Conservation (phyloP, 2,888 invertebrate genomes). For the Zaprionus bogoriensis region DNA sequence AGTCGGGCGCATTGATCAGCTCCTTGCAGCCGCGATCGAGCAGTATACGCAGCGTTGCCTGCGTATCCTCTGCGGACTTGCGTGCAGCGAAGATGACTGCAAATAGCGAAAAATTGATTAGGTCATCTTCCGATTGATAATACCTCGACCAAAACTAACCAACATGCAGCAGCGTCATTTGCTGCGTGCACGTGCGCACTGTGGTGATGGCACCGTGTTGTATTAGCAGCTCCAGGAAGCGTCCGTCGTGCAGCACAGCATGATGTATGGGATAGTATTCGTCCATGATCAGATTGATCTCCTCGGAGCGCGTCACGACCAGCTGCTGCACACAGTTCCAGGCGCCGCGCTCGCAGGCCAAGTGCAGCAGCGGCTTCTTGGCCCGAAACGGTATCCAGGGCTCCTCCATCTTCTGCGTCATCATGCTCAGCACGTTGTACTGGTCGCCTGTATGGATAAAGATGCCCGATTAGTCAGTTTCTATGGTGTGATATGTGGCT, state of each 20-base stretch:
- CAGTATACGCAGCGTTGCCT: constrained; percentile 87
- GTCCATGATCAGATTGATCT: constrained; percentile 88
- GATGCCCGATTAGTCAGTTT: neutral
- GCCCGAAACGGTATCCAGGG: constrained; percentile 86
- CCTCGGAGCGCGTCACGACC: constrained; percentile 86
- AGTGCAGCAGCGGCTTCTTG: constrained; percentile 86
- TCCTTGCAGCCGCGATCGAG: constrained; percentile 89
- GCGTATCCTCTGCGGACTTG: constrained; percentile 88
- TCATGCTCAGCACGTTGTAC: constrained; percentile 86
- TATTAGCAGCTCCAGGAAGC: constrained; percentile 87
- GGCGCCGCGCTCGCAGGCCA: constrained; percentile 88
- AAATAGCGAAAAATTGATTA: neutral
- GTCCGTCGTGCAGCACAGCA: constrained; percentile 88
- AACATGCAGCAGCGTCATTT: constrained; percentile 88
- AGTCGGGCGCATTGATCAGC: constrained; percentile 88
- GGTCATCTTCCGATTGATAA: neutral
- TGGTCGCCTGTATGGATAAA: constrained; percentile 84
- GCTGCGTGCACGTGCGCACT: constrained; percentile 88
- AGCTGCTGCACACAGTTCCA: constrained; percentile 89
- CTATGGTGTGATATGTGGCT: neutral
- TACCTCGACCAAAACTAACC: constrained; percentile 80
- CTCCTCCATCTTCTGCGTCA: constrained; percentile 87
- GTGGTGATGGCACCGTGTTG: constrained; percentile 88
- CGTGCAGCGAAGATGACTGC: constrained; percentile 87
- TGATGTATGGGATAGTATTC: constrained; percentile 91